These are phyloP conservation scores for Pitta sordida DNA, from an alignment of 2,113 vertebrate species.

Conservation along the genomic window DNA sequence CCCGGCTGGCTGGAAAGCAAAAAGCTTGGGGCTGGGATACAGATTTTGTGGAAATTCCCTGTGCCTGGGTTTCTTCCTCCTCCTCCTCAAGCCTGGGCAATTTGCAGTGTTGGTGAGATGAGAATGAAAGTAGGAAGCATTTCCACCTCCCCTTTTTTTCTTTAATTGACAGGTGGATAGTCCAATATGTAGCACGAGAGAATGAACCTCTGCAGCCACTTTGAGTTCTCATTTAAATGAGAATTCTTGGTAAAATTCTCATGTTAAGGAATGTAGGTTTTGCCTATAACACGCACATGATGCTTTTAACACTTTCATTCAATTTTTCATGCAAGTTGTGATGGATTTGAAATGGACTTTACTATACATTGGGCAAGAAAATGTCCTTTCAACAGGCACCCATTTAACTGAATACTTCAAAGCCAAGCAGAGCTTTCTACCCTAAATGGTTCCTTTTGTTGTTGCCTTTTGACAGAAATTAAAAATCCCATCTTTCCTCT, in stretches of 20 bases:
- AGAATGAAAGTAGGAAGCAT: background rate
- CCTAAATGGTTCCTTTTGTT: slow-evolving; percentile 47
- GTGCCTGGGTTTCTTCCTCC: background rate
- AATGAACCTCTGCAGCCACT: background rate
- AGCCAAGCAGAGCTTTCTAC: background rate
- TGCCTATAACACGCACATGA: background rate
- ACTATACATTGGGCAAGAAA: background rate
- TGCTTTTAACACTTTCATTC: background rate
- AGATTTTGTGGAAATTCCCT: background rate
- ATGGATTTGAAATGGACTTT: background rate
- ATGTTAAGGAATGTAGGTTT: background rate
- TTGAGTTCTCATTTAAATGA: no score
- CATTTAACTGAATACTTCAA: slow-evolving; percentile 23
- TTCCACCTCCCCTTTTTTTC: background rate
- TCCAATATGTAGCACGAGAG: background rate
- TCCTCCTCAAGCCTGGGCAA: background rate
- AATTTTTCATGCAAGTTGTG: background rate
- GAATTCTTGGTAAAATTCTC: no score
- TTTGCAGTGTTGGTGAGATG: background rate
- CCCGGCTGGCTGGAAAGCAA: background rate
- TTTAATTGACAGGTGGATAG: background rate
- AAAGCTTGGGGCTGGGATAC: background rate
- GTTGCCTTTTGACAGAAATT: slow-evolving; percentile 41
- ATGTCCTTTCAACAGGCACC: background rate
- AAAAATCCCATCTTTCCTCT: slow-evolving; percentile 27